Evolutionary conservation across 2,113 vertebrate genomes (phyloP), one percentile per base, ranked within the genome.

Genomic region (Physeter macrocephalus): DNA sequence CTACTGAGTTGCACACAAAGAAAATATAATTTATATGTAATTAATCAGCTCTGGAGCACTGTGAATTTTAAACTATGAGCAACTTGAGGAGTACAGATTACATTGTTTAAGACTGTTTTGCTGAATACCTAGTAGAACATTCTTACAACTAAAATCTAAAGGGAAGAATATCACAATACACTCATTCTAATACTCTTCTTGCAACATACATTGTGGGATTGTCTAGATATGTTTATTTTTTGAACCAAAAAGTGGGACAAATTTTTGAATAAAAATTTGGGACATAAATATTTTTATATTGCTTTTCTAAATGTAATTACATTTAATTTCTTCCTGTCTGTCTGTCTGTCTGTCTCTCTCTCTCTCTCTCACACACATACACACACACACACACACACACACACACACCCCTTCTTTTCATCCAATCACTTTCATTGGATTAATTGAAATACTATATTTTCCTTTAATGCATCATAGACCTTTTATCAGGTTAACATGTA

Each of bases 21-120:
- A 92, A 92, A 96, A 94, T 82, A 86, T 39, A 93, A 97, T 93
- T 97, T 97, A 86, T 83, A 83, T 96, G n/a, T 86, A 94, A 92
- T 82, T 94, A 97, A 93, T 96, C 81, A 88, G 41, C 66, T 96
- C 54, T 86, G 31, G 57, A 93, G 41, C 36, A 81, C 5, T 59
- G 21, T 72, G 83, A 80, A 66, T 82, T 96, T 94, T 95, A 96
- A 96, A 96, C 64, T 92, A 54, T 62, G 39, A 92, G 72, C 85
- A 90, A 88, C 41, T 67, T 54, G 4, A 81, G 9, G 34, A 75
- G 82, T 84, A n/a, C 36, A 85, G 75, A 71, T 88, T 77, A 90
- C 84, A 78, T 72, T 94, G 85, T 94, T 97, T 96, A 94, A 90
- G 49, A 3, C 23, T 96, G 69, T 80, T 96, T 93, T 94, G 23